Percentiles rank a stretch among this genome's conserved stretches.
Conservation (phyloP, 2,797 vertebrate genomes). For the Schizopygopsis malacanthus region DNA sequence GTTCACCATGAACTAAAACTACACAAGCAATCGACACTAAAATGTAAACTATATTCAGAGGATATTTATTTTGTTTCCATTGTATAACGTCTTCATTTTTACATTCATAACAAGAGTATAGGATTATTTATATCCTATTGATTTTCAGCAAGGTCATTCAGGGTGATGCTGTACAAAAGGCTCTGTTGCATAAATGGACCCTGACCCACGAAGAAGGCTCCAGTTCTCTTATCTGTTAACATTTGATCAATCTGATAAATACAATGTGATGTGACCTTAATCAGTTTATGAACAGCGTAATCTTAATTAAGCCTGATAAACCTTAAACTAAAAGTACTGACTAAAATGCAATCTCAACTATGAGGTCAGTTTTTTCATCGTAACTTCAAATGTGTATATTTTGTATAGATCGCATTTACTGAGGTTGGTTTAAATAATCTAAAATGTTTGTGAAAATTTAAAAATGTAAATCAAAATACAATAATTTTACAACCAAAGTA, state of each 20-base stretch:
- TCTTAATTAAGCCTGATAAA: slow-evolving; percentile 9
- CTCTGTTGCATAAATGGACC: slow-evolving; percentile 59
- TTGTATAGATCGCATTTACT: no score
- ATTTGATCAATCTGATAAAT: slow-evolving; percentile 36
- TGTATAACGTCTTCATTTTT: background rate
- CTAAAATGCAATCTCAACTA: no score
- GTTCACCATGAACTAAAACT: slow-evolving; percentile 48
- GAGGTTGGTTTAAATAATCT: no score
- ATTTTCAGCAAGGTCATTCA: slow-evolving; percentile 20
- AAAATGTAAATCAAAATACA: no score
- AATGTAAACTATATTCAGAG: background rate
- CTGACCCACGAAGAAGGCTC: slow-evolving; percentile 56
- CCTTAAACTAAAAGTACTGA: background rate
- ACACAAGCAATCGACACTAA: background rate
- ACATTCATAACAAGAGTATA: background rate
- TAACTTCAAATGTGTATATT: no score
- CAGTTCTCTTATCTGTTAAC: slow-evolving; percentile 37
- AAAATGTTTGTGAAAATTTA: no score
- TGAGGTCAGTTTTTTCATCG: no score
- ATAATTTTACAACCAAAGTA: no score
- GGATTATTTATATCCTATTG: slow-evolving; percentile 17
- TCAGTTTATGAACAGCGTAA: slow-evolving; percentile 9
- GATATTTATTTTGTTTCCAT: background rate
- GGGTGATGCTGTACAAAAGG: slow-evolving; percentile 1
- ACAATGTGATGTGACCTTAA: slow-evolving; percentile 9